Evolutionary conservation across 1,140 invertebrate species (phyloP), one percentile per base, ranked within the genome.

Genomic region (Helicoverpa armigera): DNA sequence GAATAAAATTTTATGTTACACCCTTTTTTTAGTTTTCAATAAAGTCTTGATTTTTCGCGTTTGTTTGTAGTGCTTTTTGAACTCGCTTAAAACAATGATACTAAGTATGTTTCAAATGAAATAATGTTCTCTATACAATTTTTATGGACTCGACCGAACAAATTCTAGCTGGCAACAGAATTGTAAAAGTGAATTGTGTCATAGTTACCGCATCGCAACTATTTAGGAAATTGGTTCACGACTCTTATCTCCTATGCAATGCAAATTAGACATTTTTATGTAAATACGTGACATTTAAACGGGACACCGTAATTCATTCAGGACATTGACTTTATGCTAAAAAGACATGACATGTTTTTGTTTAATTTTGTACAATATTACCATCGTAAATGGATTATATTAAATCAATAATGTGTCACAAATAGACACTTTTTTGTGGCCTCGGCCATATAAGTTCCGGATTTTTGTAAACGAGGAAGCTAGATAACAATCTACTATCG

Each of bases 1-100:
- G 18, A 13, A 69, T 69, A 69, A 69, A 69, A 69, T 69, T 67
- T 50, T 67, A 69, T 69, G 43, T 69, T 12, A 50, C 65, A 18
- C 16, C 43, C 16, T 18, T 69, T 69, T 18, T 23, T 50, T 69
- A 50, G 7, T 50, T 50, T 69, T 43, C 16, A 4, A 50, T 50
- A 13, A n/a, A 13, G 35, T 4, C 16, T 69, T 12, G 63, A 5
- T 67, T 67, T 29, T 61, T 11, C 16, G 35, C 35, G 5, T 7
- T 43, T 43, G 2, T 31, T 31, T 61, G 23, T 61, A 14, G 1
- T 31, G 58, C 11, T 14, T 31, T 61, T 61, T 61, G 23, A 31
- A 29, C 2, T 29, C 23, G 13, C 16, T 13, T 11, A 13, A 61
- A 31, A 14, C 23, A 31, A 31, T 61, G 58, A 31, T 29, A 29